These are phyloP conservation scores for Elachura formosa DNA, from an alignment of 2,113 vertebrate species.

Conservation along the genomic window DNA sequence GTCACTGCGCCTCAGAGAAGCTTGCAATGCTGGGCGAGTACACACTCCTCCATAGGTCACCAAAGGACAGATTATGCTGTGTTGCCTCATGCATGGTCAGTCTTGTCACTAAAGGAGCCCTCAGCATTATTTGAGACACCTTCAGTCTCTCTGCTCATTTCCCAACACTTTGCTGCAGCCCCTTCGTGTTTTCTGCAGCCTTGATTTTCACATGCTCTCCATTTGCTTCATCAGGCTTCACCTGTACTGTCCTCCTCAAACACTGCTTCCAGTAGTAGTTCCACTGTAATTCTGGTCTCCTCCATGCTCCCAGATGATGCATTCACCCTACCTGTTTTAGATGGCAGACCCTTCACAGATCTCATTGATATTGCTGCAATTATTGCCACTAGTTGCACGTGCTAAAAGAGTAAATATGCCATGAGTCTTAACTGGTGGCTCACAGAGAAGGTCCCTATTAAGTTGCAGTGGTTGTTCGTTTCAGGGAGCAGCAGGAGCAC, in stretches of 20 bases:
- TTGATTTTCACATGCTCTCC: background rate
- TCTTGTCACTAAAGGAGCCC: background rate
- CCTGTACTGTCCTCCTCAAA: background rate
- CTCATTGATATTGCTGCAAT: background rate
- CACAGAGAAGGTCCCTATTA: background rate
- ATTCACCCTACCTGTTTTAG: background rate
- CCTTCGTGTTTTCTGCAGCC: rapidly evolving
- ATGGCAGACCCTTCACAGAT: background rate
- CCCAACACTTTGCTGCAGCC: background rate
- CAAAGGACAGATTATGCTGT: background rate
- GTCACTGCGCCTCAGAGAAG: background rate
- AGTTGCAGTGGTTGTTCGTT: background rate
- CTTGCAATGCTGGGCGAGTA: background rate
- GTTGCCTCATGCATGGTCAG: background rate
- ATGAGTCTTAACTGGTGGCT: background rate
- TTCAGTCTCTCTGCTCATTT: background rate
- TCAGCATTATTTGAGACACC: background rate
- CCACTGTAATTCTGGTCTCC: background rate
- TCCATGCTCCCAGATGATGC: background rate
- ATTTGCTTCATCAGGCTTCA: background rate
- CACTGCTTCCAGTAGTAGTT: background rate
- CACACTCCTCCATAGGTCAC: background rate
- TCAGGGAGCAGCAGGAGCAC: background rate
- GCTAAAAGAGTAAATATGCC: background rate
- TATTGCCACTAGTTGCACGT: background rate